Evolutionary conservation across 2,797 vertebrate species (phyloP).

Genomic region (Hyperoplus lanceolatus): DNA sequence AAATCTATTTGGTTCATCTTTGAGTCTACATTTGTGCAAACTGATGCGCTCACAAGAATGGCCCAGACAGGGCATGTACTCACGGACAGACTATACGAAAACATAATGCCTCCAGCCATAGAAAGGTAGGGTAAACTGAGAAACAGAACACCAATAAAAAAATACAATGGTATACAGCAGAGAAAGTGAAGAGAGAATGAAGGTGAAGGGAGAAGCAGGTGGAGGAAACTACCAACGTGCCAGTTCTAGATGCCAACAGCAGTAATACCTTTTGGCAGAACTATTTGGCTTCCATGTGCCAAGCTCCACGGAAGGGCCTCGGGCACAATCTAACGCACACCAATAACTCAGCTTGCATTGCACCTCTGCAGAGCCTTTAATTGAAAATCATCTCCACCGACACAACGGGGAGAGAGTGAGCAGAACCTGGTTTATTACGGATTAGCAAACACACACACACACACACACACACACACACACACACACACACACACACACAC

Average conservation of each 20-base stretch:
- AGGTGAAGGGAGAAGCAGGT: conserved; percentile 33
- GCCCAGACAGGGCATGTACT: no score
- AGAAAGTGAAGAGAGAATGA: conserved; percentile 2
- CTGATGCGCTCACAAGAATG: no score
- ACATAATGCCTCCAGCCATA: background rate
- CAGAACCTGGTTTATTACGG: conserved; percentile 56
- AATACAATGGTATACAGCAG: background rate
- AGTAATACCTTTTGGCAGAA: conserved; percentile 69
- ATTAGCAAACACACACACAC: conserved; percentile 4
- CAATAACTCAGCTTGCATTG: conserved; percentile 54
- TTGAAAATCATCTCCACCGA: conserved; percentile 74
- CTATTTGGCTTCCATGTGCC: conserved; percentile 33
- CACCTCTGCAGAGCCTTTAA: conserved; percentile 66
- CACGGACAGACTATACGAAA: no score
- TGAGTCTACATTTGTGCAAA: no score
- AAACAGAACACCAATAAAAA: conserved; percentile 15
- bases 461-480: conserved; percentile 6
- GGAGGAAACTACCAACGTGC: conserved; percentile 19
- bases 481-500: conserved; percentile 30
- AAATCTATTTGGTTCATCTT: no score
- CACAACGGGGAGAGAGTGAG: conserved; percentile 56
- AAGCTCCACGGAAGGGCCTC: conserved; percentile 41
- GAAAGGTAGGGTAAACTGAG: conserved; percentile 3
- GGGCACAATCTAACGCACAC: conserved; percentile 46
- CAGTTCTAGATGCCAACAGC: conserved; percentile 50